Evolutionary conservation across 2,113 vertebrate species (phyloP).

Genomic region (Phainopepla nitens): DNA sequence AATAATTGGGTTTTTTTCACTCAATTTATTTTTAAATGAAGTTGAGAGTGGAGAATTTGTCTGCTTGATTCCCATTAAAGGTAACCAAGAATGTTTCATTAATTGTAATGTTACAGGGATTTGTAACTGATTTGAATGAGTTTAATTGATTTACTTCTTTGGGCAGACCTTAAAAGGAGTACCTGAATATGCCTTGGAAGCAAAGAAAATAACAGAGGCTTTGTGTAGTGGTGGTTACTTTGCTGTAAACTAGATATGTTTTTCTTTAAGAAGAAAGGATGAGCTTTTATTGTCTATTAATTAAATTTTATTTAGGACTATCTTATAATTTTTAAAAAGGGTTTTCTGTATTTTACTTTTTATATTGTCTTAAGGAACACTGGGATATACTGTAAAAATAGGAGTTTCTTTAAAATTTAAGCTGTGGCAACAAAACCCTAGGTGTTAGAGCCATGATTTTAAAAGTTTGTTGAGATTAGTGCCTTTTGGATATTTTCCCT

Average conservation of each 20-base stretch:
- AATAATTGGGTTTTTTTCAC: neutral
- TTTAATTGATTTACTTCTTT: slow-evolving; percentile 45
- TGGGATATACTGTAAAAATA: neutral
- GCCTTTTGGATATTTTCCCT: neutral
- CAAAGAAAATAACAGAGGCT: neutral
- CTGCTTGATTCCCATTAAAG: slow-evolving; percentile 26
- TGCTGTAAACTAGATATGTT: neutral
- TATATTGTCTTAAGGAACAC: neutral
- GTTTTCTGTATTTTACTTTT: neutral
- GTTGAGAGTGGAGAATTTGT: neutral
- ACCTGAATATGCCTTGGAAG: neutral
- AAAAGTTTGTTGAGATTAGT: neutral
- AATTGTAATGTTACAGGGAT: neutral
- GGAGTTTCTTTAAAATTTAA: neutral
- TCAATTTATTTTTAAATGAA: rapidly evolving
- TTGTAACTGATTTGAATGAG: slow-evolving; percentile 38
- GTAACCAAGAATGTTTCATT: slow-evolving; percentile 17
- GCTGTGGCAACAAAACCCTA: neutral
- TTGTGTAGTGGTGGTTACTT: neutral
- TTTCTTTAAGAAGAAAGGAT: neutral
- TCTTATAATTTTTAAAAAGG: neutral
- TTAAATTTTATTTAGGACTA: neutral
- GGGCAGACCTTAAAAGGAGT: neutral
- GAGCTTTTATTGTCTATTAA: slow-evolving; percentile 28
- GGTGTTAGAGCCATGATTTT: neutral